These are phyloP conservation scores for Thinocorus orbignyianus DNA, from an alignment of 2,113 vertebrate species.

Conservation along the genomic window DNA sequence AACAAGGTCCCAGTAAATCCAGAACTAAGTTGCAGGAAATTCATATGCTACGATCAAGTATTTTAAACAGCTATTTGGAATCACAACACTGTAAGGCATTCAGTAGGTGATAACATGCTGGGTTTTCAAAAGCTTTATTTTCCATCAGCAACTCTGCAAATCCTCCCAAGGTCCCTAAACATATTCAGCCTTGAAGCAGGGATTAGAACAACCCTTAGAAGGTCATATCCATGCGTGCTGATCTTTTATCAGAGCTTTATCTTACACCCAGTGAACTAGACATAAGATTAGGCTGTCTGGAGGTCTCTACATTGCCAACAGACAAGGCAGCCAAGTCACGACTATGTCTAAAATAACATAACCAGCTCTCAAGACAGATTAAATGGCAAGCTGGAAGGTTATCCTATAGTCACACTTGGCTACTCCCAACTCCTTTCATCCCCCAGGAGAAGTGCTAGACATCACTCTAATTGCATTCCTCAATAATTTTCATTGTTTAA, in stretches of 20 bases:
- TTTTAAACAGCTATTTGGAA: neutral
- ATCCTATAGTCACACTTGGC: neutral
- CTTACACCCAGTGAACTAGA: neutral
- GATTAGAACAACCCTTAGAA: conserved; percentile 16
- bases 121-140: neutral
- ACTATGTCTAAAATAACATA: neutral
- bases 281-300: neutral
- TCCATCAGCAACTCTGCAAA: neutral
- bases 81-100: neutral
- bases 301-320: neutral
- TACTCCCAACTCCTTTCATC: neutral
- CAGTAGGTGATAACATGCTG: neutral
- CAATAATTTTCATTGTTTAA: neutral
- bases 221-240: neutral
- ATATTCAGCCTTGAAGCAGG: conserved; percentile 43
- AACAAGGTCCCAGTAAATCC: neutral
- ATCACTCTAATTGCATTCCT: neutral
- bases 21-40: neutral
- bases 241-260: conserved; percentile 35
- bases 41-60: neutral
- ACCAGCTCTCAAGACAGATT: neutral
- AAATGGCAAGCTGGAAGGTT: neutral
- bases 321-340: neutral
- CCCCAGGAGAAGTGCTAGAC: neutral
- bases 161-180: conserved; percentile 58